phyloP scores from a whole-genome alignment of 2,797 vertebrate genomes.

The Myotis pilosus region DNA sequence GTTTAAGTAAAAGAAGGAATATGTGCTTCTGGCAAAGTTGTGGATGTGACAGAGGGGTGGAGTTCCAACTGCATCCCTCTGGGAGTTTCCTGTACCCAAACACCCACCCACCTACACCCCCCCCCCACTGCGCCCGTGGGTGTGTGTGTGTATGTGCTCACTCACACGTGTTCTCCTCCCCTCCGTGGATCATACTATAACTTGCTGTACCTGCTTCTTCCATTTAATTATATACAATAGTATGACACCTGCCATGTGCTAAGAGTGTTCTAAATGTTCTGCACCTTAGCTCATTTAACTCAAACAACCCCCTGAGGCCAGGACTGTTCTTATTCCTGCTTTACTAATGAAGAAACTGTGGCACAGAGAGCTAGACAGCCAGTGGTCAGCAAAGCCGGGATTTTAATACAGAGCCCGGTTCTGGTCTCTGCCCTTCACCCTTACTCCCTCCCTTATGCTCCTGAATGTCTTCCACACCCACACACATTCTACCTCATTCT shows the following conservation, averaged over 20 bases:
- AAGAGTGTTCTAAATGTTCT: neutral
- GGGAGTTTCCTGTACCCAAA: neutral
- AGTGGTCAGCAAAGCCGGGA: neutral
- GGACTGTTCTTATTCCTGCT: neutral
- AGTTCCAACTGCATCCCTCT: neutral
- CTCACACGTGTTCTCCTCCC: fast-evolving
- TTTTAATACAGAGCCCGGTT: neutral
- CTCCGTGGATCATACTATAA: neutral
- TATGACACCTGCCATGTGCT: neutral
- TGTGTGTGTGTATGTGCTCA: neutral
- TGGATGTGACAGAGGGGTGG: neutral
- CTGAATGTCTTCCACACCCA: neutral
- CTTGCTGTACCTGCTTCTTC: neutral
- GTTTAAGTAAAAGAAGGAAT: slow-evolving; percentile 11
- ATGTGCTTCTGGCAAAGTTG: neutral
- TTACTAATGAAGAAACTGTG: neutral
- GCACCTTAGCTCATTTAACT: neutral
- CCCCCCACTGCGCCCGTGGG: too few relatives aligned
- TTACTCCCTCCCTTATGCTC: fast-evolving
- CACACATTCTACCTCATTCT: neutral
- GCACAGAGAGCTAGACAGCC: neutral
- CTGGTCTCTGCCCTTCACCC: neutral
- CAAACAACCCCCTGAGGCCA: neutral
- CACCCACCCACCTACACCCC: neutral
- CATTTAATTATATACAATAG: neutral